Conservation (phyloP, 2,113 vertebrate genomes). For the Ciconia maguari region DNA sequence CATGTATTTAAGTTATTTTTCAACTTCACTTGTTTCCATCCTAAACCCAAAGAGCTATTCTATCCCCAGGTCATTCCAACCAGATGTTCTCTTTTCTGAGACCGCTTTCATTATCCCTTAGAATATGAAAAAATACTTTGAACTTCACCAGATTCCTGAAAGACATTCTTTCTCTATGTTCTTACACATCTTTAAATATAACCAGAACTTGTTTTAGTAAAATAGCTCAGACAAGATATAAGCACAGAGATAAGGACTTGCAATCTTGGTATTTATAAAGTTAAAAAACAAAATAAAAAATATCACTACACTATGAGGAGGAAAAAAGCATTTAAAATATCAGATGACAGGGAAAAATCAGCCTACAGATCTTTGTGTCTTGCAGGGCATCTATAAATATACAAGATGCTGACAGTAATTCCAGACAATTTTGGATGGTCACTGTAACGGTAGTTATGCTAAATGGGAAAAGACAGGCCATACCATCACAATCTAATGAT, state of each 20-base stretch:
- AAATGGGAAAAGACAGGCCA: neutral
- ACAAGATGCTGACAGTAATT: neutral
- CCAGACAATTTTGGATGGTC: neutral
- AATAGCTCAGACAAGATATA: neutral
- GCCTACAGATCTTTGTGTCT: neutral
- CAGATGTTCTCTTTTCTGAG: neutral
- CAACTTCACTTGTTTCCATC: neutral
- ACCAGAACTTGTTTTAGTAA: neutral
- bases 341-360: neutral
- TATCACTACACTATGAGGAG: neutral
- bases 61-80: neutral
- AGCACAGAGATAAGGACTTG: neutral
- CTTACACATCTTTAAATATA: neutral
- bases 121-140: neutral
- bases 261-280: neutral
- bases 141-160: neutral
- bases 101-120: neutral
- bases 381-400: neutral
- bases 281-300: neutral
- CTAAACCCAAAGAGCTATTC: neutral
- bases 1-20: neutral
- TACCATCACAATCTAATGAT: neutral
- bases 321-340: neutral
- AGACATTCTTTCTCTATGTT: neutral
- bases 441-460: neutral